Evolutionary conservation across 2,797 vertebrate genomes (phyloP), one percentile per base, ranked within the genome.

Genomic region (Squalus acanthias): DNA sequence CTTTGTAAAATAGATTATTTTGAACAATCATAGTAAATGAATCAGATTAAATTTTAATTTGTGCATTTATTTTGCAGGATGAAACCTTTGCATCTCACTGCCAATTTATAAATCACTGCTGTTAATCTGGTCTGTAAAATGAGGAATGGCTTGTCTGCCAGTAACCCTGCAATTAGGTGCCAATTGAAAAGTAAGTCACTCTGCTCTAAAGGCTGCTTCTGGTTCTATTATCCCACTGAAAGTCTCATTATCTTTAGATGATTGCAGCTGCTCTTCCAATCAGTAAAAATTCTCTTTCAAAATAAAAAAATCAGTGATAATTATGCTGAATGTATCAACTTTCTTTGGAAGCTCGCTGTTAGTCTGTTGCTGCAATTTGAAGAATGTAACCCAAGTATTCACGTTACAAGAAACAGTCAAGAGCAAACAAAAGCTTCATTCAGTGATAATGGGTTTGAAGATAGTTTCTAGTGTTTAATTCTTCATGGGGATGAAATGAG

Each of bases 401-500:
- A 67, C 3, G 76, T 82, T 24, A 69, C n/a, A 69, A 93, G 33
- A 26, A 24, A 39, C 20, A 5, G 22, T 93, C 91, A 93, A 67
- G 63, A 93, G 69, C 91, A 93, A 93, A 67, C 17, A 67, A 93
- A 39, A 46, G 63, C 22, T 24, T 93, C n/a, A 93, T 4, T 46
- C 17, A 39, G 65, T 93, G 65, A 69, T 93, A 67, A 93, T 46
- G n/a, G 65, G n/a, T 92, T 65, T 92, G 60, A 67, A 92, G 63
- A 39, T 67, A 17, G 33, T 22, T 92, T 92, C 63, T 67, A 8
- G 2, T 22, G 22, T 26, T 69, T 67, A 93, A 69, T 93, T 69
- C 65, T 93, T 93, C 63, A 93, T 93, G 65, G 63, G 65, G 63
- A 22, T 93, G 65, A 69, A 93, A 93, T 46, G n/a, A 69, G 91